phyloP scores from a whole-genome alignment of 2,113 vertebrate genomes.

The Varanus komodoensis region DNA sequence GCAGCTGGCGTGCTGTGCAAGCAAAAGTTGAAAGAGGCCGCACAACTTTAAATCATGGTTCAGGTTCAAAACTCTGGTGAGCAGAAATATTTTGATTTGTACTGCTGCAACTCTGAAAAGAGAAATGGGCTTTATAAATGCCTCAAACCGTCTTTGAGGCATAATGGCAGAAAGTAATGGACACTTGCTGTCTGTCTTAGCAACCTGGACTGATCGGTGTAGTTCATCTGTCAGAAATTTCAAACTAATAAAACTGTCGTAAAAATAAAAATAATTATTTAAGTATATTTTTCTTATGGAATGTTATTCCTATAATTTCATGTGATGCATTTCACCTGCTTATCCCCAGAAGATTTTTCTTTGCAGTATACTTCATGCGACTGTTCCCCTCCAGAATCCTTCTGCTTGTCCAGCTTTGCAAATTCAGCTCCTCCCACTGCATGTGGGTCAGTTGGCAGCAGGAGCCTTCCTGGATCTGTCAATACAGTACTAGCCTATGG shows the following conservation, averaged over 20 bases:
- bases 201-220: neutral
- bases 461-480: conserved; percentile 14
- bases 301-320: conserved; percentile 15
- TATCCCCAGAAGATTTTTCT: conserved; percentile 13
- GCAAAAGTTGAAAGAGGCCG: neutral
- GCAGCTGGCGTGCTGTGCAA: neutral
- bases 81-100: neutral
- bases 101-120: neutral
- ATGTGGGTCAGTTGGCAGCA: neutral
- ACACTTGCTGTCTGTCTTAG: neutral
- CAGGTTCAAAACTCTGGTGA: neutral
- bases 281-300: neutral
- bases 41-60: neutral
- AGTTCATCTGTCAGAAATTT: neutral
- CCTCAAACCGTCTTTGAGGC: neutral
- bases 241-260: neutral
- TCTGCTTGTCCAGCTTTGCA: neutral
- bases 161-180: neutral
- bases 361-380: neutral
- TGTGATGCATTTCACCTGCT: neutral
- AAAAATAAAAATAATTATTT: neutral
- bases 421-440: conserved; percentile 3
- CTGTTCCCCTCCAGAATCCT: neutral
- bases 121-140: neutral
- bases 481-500: neutral